A percentile compares a stretch with the other conserved stretches of the same genome.
Conservation (phyloP, 2,113 vertebrate genomes). For the Chaetura pelagica region DNA sequence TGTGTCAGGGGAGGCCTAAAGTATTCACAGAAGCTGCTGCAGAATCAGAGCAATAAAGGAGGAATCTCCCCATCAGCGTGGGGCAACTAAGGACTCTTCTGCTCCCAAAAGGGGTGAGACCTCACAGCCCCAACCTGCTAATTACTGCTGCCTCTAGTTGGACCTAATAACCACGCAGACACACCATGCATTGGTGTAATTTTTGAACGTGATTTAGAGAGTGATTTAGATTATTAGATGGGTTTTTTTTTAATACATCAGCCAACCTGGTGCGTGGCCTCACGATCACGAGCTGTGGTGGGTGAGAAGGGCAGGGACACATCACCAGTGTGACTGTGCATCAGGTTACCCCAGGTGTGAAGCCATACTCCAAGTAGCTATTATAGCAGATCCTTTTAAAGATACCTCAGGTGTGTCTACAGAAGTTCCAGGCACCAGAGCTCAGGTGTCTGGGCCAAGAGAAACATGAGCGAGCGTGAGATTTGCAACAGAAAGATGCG, state of each 20-base stretch:
- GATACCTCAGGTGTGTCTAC: neutral
- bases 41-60: neutral
- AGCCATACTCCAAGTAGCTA: neutral
- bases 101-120: neutral
- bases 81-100: neutral
- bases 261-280: rapidly evolving
- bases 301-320: neutral
- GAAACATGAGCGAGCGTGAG: neutral
- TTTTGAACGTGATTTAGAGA: neutral
- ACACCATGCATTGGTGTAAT: neutral
- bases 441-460: rapidly evolving
- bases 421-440: neutral
- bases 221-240: no score
- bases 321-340: neutral
- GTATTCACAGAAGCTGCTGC: neutral
- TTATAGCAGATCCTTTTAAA: neutral
- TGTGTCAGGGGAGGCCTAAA: neutral
- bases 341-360: neutral
- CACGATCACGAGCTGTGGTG: neutral
- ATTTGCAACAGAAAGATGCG: neutral
- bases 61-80: neutral
- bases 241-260: neutral
- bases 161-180: neutral
- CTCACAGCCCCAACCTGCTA: neutral
- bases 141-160: neutral